These are phyloP conservation scores for Cochlearius cochlearius DNA, from an alignment of 2,113 vertebrate species.

Conservation along the genomic window DNA sequence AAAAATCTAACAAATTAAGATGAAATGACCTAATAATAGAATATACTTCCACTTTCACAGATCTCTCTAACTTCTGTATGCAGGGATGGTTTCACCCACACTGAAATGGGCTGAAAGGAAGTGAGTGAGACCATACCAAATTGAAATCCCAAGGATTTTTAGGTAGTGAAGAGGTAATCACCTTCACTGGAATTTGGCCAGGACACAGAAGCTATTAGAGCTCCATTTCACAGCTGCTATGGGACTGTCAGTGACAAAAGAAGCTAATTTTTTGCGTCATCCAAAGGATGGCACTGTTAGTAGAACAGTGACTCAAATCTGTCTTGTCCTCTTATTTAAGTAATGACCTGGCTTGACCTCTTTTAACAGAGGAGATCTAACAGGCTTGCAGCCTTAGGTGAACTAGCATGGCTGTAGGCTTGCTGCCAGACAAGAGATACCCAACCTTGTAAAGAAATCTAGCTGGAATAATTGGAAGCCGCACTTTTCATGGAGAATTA, in stretches of 20 bases:
- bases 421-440: neutral
- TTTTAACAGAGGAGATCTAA: neutral
- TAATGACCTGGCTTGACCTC: neutral
- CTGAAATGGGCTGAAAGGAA: neutral
- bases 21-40: neutral
- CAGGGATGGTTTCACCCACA: neutral
- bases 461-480: neutral
- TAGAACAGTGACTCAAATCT: neutral
- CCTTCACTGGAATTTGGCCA: neutral
- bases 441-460: neutral
- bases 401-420: neutral
- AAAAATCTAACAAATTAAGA: neutral
- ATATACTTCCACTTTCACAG: neutral
- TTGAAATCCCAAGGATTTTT: neutral
- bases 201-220: neutral
- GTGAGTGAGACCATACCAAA: neutral
- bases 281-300: neutral
- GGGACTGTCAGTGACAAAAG: neutral
- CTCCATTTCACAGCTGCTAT: neutral
- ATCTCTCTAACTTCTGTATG: neutral
- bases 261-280: neutral
- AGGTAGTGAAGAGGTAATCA: neutral
- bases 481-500: neutral
- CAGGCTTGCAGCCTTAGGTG: neutral
- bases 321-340: constrained; percentile 13